Conservation (phyloP, 1,140 invertebrate genomes). For the Neocloeon triangulifer region DNA sequence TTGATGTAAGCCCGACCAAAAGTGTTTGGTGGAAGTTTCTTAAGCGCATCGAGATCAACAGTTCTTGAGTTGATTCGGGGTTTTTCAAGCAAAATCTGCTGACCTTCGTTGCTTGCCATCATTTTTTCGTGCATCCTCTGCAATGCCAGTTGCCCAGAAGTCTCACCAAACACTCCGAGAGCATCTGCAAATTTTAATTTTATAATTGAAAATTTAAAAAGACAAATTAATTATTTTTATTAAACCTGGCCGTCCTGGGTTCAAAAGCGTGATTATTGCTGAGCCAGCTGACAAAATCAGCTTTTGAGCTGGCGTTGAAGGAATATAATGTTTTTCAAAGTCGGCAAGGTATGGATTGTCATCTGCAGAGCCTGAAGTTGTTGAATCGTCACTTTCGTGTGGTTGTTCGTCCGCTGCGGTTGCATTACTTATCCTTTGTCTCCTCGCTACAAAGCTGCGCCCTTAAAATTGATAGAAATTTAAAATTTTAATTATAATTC, state of each 20-base stretch:
- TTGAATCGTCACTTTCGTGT: too few species aligned
- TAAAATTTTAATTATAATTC: too few species aligned
- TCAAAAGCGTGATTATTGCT: conserved; percentile 41
- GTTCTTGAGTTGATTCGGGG: conserved; percentile 72
- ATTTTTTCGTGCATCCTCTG: conserved; percentile 41
- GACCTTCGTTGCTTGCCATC: conserved; percentile 33
- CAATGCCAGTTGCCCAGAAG: conserved; percentile 51
- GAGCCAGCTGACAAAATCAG: conserved; percentile 54
- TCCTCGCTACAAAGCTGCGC: too few species aligned
- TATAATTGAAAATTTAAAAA: conserved; percentile 2
- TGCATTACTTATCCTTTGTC: too few species aligned
- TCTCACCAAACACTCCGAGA: conserved; percentile 83
- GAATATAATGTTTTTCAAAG: conserved; percentile 38
- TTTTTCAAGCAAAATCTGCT: conserved; percentile 32
- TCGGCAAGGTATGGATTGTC: too few species aligned
- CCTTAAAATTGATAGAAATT: too few species aligned
- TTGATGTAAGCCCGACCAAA: conserved; percentile 64
- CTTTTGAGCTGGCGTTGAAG: conserved; percentile 48
- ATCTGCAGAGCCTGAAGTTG: too few species aligned
- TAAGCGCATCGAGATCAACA: conserved; percentile 50
- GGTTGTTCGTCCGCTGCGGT: too few species aligned
- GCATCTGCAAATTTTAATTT: conserved; percentile 37
- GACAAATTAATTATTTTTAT: not conserved
- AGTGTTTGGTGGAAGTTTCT: conserved; percentile 47
- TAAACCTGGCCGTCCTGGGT: conserved; percentile 31